Percentiles rank a stretch among this genome's conserved stretches.
Evolutionary conservation across 2,888 invertebrate species (phyloP).

Genomic region (Luperina testacea): DNA sequence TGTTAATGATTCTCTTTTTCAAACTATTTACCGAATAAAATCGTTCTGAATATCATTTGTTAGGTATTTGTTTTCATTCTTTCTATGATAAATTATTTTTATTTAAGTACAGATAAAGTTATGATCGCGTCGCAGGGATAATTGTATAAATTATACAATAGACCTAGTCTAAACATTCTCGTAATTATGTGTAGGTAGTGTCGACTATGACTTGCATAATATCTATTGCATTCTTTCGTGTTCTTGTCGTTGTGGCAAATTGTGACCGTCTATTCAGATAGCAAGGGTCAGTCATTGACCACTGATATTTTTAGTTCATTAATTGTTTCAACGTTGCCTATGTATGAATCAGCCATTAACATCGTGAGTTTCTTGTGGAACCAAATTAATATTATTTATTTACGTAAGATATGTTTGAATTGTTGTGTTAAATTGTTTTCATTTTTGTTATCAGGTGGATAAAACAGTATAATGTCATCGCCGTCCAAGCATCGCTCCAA

Average conservation of each 20-base stretch:
- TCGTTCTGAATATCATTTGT: constrained; percentile 5
- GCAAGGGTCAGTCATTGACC: constrained; percentile 56
- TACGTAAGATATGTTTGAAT: neutral
- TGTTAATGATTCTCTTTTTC: constrained; percentile 26
- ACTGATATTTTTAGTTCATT: constrained; percentile 44
- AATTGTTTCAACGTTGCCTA: constrained; percentile 46
- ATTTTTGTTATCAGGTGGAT: constrained; percentile 67
- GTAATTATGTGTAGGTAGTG: constrained; percentile 14
- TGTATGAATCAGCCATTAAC: constrained; percentile 23
- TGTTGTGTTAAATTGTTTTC: neutral
- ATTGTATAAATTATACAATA: neutral
- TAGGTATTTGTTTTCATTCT: neutral
- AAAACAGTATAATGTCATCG: constrained; percentile 79
- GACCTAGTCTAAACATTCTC: constrained; percentile 7
- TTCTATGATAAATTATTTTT: constrained; percentile 1
- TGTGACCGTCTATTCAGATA: constrained; percentile 36
- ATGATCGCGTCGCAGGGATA: neutral
- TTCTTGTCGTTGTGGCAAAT: constrained; percentile 14
- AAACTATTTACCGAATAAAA: neutral
- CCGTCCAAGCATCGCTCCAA: constrained; percentile 86
- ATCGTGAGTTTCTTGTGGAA: constrained; percentile 2
- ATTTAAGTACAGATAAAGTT: neutral
- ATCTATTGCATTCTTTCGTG: constrained; percentile 34
- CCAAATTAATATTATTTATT: neutral
- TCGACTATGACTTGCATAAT: constrained; percentile 44